phyloP scores from a whole-genome alignment of 53 echinoderm and acorn worm species.

The Holothuria leucospilota region DNA sequence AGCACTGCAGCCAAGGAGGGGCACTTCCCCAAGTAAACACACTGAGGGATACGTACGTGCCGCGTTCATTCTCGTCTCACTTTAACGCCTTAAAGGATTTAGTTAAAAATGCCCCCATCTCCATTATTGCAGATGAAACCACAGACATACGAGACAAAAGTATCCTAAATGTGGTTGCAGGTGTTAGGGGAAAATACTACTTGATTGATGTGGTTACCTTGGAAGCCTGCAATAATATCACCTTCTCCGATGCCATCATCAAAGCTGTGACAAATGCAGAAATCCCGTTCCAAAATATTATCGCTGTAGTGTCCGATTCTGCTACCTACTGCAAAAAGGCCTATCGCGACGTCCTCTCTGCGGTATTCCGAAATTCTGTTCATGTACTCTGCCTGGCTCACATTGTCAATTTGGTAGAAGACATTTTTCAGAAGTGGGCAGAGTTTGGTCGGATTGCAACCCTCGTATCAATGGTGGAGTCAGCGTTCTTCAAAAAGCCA shows the following conservation, averaged over 20 bases:
- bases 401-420: slow-evolving; percentile 71
- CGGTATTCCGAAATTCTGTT: slow-evolving; percentile 53
- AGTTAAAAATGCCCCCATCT: slow-evolving; percentile 36
- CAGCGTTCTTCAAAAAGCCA: slow-evolving; percentile 72
- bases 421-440: slow-evolving; percentile 61
- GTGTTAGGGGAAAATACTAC: slow-evolving; percentile 59
- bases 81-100: slow-evolving; percentile 50
- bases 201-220: slow-evolving; percentile 69
- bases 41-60: slow-evolving; percentile 57
- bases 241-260: slow-evolving; percentile 63
- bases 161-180: slow-evolving; percentile 68
- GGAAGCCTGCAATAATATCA: slow-evolving; percentile 65
- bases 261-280: slow-evolving; percentile 58
- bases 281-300: slow-evolving; percentile 63
- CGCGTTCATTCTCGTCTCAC: slow-evolving; percentile 58
- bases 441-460: slow-evolving; percentile 68
- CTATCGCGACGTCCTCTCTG: slow-evolving; percentile 59
- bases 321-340: slow-evolving; percentile 78
- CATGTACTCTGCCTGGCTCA: slow-evolving; percentile 73
- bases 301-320: slow-evolving; percentile 63
- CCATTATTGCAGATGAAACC: slow-evolving; percentile 70
- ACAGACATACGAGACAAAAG: slow-evolving; percentile 71
- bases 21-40: slow-evolving; percentile 60
- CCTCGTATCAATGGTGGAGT: slow-evolving; percentile 66
- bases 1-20: slow-evolving; percentile 70